Evolutionary conservation across 2,888 invertebrate species (phyloP), one percentile per base, ranked within the genome.

Genomic region (Cheilosia impressa): DNA sequence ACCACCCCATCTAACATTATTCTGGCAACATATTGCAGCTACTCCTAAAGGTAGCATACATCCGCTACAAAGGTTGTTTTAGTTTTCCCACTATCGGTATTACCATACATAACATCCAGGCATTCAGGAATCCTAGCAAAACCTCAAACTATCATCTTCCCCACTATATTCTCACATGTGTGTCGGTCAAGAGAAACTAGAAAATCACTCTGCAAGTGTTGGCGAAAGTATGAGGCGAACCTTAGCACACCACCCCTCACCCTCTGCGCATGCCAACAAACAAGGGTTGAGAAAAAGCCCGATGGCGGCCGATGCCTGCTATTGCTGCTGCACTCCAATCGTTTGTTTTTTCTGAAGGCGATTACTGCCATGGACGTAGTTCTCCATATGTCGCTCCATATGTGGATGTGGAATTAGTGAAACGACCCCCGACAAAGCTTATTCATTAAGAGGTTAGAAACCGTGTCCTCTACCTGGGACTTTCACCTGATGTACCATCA

Each of bases 81-180:
- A 76, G 85, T 85, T 81, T 81, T 85, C 72, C 81, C 81, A 81
- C 85, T 85, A 81, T 85, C 77, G 77, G 66, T 68, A 85, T 85
- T 85, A 72, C 85, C 85, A 85, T 85, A 85, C 76, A 62, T 68
- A 72, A 68, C 57, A 47, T 72, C 81, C 81, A 76, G 85, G 85
- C 85, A 52, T 58, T 6, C 85, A 85, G 71, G 53, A 85, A 17
- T 13, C 9, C 47, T 17, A 81, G 76, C 68, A 80, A 27, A 62
- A 13, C 66, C 41, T 15, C 34, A 66, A 85, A 85, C 85, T 85
- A 85, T 81, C 41, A 60, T 19, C 55, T 38, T 69, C 38, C 43
- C 57, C 10, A 63, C 43, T 55, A 66, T 31, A 41, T 3, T 43
- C 27, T 31, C 58, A 13, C 19, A 15, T 50, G 31, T 47, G 41